Evolutionary conservation across 2,797 vertebrate species (phyloP), one percentile per base, ranked within the genome.

Genomic region (Rhabdophis nuchalis): DNA sequence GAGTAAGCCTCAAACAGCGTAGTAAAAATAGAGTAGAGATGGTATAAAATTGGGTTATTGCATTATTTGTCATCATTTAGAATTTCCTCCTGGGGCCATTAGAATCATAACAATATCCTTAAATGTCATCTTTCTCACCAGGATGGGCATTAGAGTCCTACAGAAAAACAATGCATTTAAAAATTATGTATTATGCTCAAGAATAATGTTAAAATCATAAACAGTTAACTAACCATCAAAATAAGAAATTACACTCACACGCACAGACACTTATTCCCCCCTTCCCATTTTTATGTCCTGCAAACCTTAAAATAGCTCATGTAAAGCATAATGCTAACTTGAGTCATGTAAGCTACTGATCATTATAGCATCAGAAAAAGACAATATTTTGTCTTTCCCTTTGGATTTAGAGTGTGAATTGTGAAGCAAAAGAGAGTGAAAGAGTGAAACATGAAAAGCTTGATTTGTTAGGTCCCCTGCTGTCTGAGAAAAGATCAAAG

Each of bases 361-460:
- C 97, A 97, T 97, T 97, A 98, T 98, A 98, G 97, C 97, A 98
- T 97, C 96, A 96, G 97, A 98, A 98, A 98, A 97, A 98, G 96
- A 97, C 98, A 98, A 98, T 98, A 98, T 98, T 98, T 98, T 96
- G 96, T 95, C 97, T 88, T 0, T 97, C 97, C 97, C 97, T 96
- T 97, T 97, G 97, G 97, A 98, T 96, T 96, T 97, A 25, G 60
- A 96, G 96, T 96, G 96, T 96, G 97, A 97, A 97, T 96, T 96
- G 97, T 91, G 95, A 95, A 96, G 97, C 96, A 94, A 97, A 97
- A 98, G 96, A 97, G 96, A 98, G 97, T 95, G 96, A 97, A 97
- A 97, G 98, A 98, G 98, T 96, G 97, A 98, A 98, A 98, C 98
- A 98, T 98, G 98, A 98, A 98, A 98, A 98, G 98, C 98, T 98